Evolutionary conservation across 2,888 invertebrate species (phyloP).

Genomic region (Drosophila meridionalis): DNA sequence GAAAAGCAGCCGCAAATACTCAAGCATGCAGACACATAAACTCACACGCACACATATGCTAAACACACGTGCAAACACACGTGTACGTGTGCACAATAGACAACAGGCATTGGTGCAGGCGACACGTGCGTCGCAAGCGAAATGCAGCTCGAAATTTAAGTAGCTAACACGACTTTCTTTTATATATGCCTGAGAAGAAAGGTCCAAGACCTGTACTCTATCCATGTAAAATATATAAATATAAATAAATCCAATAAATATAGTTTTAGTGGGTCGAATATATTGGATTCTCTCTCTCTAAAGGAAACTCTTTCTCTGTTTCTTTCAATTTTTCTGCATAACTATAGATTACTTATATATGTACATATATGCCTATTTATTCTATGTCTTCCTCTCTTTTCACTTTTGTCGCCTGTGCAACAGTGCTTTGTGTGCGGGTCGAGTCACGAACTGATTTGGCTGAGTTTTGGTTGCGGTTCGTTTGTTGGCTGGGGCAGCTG

Average conservation of each 20-base stretch:
- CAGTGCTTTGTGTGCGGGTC: constrained; percentile 4
- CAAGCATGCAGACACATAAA: constrained; percentile 22
- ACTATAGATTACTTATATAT: not conserved
- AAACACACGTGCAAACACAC: constrained; percentile 21
- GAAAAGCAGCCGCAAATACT: constrained; percentile 61
- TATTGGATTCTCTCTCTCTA: too few relatives aligned
- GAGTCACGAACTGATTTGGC: constrained; percentile 23
- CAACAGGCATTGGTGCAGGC: constrained; percentile 20
- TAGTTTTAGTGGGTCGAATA: too few relatives aligned
- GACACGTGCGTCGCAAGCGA: constrained; percentile 27
- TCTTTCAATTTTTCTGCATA: not conserved
- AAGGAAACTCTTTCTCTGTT: not conserved
- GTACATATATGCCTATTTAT: not conserved
- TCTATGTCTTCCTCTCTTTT: not conserved
- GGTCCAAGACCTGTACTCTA: too few relatives aligned
- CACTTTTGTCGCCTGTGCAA: constrained; percentile 18
- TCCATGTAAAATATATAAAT: too few relatives aligned
- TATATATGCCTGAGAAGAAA: too few relatives aligned
- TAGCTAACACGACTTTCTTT: too few relatives aligned
- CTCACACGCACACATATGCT: constrained; percentile 21
- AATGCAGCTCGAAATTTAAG: too few relatives aligned
- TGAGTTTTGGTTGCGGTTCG: constrained; percentile 15
- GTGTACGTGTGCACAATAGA: constrained; percentile 21
- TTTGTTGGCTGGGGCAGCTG: constrained; percentile 25
- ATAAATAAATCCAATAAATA: too few relatives aligned